A percentile compares a stretch with the other conserved stretches of the same genome.
Evolutionary conservation across 2,797 vertebrate species (phyloP).

Genomic region (Hirundo rustica): DNA sequence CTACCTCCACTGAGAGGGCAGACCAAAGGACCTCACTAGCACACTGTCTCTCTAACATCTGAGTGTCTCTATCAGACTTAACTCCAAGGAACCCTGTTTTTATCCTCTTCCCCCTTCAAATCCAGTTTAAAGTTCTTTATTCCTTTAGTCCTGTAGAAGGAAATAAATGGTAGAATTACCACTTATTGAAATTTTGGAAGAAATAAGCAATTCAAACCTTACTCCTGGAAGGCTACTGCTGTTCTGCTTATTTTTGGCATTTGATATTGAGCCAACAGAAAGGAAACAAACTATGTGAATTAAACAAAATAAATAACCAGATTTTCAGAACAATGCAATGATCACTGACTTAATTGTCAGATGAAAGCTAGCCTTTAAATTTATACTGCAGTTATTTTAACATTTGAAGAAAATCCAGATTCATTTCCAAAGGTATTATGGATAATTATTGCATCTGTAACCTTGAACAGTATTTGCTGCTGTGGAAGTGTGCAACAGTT

Average conservation of each 20-base stretch:
- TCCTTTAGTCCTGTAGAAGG: neutral
- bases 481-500: neutral
- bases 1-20: neutral
- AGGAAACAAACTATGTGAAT: neutral
- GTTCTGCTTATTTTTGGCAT: neutral
- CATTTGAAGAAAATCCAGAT: neutral
- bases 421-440: neutral
- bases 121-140: neutral
- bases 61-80: neutral
- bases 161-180: neutral
- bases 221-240: neutral
- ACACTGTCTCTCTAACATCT: neutral
- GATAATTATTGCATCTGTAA: neutral
- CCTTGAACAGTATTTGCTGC: neutral
- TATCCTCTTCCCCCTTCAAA: neutral
- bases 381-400: neutral
- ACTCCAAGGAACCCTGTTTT: neutral
- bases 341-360: neutral
- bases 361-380: neutral
- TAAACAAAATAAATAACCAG: neutral
- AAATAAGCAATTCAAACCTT: neutral
- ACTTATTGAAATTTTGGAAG: neutral
- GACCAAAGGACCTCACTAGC: neutral
- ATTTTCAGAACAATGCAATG: neutral
- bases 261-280: neutral